These are phyloP conservation scores for Drosophila borborema DNA, from an alignment of 2,888 invertebrate species.

Conservation along the genomic window DNA sequence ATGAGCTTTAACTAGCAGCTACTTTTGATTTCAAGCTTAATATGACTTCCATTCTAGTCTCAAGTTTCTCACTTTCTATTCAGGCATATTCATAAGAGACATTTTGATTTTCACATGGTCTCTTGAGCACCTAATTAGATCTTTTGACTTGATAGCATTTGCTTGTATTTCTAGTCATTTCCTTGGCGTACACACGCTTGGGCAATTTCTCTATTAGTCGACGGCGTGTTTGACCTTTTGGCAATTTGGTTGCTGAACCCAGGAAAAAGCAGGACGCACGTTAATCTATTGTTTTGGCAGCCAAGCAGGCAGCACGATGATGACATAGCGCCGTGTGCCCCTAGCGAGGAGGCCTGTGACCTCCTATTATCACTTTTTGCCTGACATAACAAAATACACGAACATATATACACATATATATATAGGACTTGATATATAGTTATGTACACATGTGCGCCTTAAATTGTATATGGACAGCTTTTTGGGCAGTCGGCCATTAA, in stretches of 20 bases:
- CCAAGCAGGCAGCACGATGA: conserved; percentile 58
- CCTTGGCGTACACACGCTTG: conserved; percentile 19
- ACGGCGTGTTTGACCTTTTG: conserved; percentile 43
- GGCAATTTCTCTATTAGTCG: conserved; percentile 54
- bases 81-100: neutral
- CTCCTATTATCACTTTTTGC: conserved; percentile 56
- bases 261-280: conserved; percentile 37
- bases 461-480: conserved; percentile 34
- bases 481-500: conserved; percentile 64
- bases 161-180: conserved; percentile 27
- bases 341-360: conserved; percentile 5
- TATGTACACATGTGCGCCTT: conserved; percentile 21
- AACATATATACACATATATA: conserved; percentile 17
- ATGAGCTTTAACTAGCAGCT: neutral
- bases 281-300: conserved; percentile 75
- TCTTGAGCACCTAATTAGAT: conserved; percentile 38
- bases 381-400: conserved; percentile 50
- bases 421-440: conserved; percentile 13
- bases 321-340: conserved; percentile 37
- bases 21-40: neutral
- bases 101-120: conserved; percentile 4
- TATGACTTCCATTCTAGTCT: neutral
- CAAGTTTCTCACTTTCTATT: neutral
- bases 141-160: conserved; percentile 29
- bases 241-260: conserved; percentile 44